Percentiles rank a stretch among this genome's conserved stretches.
phyloP scores from a whole-genome alignment of 1,140 invertebrate species.

The Drosophila erecta region DNA sequence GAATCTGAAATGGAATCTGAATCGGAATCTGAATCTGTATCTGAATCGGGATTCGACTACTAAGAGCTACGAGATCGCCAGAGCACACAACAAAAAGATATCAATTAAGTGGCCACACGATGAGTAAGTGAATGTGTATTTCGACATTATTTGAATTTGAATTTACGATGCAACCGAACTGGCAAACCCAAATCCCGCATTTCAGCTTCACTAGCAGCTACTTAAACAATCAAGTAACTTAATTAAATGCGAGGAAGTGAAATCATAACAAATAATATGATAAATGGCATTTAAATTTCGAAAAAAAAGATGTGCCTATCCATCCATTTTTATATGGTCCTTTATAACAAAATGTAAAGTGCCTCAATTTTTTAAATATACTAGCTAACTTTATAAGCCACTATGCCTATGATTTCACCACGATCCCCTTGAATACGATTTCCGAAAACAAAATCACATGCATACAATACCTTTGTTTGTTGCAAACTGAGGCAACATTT shows the following conservation, averaged over 20 bases:
- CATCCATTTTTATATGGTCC: neutral
- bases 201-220: slow-evolving; percentile 24
- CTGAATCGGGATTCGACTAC: slow-evolving; percentile 11
- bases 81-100: slow-evolving; percentile 20
- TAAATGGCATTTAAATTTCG: neutral
- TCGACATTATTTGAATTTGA: slow-evolving; percentile 64
- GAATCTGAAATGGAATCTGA: slow-evolving; percentile 5
- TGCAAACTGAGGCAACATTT: slow-evolving; percentile 52
- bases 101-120: slow-evolving; percentile 30
- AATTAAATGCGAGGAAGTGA: slow-evolving; percentile 14
- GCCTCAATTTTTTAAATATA: too few relatives aligned
- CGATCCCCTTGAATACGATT: neutral
- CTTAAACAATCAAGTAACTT: slow-evolving; percentile 36
- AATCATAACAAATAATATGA: neutral
- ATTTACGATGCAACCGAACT: slow-evolving; percentile 59
- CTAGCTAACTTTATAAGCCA: too few relatives aligned
- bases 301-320: neutral
- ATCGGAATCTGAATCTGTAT: neutral
- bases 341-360: too few relatives aligned
- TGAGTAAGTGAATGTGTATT: slow-evolving; percentile 71
- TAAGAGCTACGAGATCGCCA: slow-evolving; percentile 21
- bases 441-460: slow-evolving; percentile 1
- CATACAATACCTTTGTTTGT: slow-evolving; percentile 5
- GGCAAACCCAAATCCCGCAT: slow-evolving; percentile 51
- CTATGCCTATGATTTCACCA: neutral